Base-by-base conservation (phyloP, 2,113 vertebrate genomes). In the Martes martes region DNA sequence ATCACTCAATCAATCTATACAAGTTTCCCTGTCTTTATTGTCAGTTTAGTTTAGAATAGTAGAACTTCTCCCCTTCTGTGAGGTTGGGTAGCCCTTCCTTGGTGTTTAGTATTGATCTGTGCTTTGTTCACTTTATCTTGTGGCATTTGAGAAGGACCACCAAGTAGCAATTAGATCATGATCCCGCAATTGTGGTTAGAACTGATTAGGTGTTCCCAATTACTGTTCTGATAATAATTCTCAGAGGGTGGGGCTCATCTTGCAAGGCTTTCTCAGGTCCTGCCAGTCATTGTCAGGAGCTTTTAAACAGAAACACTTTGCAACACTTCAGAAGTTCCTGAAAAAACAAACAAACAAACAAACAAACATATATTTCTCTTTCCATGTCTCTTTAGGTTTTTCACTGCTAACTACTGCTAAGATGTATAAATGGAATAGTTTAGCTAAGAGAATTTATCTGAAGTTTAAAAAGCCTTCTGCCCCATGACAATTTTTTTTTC, bases 271-370 rank as follows among this genome's bases (percentile, higher is more conserved):
- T 89, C 93, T 97, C 91, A 96, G 97, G 96, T 98, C 94, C 95
- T 98, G 98, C 97, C 97, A 98, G 98, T 98, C 97, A 97, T 96
- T 97, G 97, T 98, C 95, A 97, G 94, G 57, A 95, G 95, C 78
- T 97, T 98, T 98, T 97, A 98, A 98, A 97, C 96, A 98, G 97
- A 98, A 98, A 97, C 96, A 92, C 89, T 97, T 98, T 98, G 97
- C 89, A 97, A 96, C 93, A 97, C 93, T 97, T 97, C 95, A 97
- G 95, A 98, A 96, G 79, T 85, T 98, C 89, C 92, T 92, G 94
- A 94, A 97, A 52, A 97, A 98, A 33, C 23, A 31, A 33, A 61
- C 24, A 11, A 61, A 61, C 24, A 11, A 61, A 59, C 8, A 63
- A 65, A 16, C 6, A 67, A 67, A 16, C 94, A 91, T 47, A 95